Evolutionary conservation across 2,113 vertebrate genomes (phyloP).

Genomic region (Apodemus speciosus): DNA sequence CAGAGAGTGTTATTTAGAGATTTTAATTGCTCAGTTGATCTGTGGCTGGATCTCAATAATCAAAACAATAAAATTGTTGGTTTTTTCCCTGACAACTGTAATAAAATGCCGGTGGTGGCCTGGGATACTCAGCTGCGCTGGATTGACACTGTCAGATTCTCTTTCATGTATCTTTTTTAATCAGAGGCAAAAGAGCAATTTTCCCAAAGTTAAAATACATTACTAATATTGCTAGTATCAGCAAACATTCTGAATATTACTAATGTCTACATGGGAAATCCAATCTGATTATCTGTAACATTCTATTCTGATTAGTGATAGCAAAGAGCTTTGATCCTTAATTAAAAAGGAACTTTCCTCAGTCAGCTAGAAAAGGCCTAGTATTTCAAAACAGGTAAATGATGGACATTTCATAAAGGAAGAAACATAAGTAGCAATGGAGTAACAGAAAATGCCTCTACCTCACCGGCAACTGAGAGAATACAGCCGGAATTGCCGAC

Average conservation of each 20-base stretch:
- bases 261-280: conserved; percentile 65
- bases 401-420: conserved; percentile 39
- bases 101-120: conserved; percentile 86
- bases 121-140: conserved; percentile 77
- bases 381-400: neutral
- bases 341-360: conserved; percentile 33
- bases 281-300: neutral
- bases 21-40: conserved; percentile 96
- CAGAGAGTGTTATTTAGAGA: conserved; percentile 90
- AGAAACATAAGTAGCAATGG: neutral
- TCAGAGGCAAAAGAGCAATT: conserved; percentile 75
- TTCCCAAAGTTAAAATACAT: conserved; percentile 43
- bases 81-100: conserved; percentile 90
- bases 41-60: conserved; percentile 90
- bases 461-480: neutral
- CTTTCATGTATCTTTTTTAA: conserved; percentile 79
- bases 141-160: conserved; percentile 78
- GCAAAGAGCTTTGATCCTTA: neutral
- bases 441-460: neutral
- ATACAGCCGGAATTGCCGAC: neutral
- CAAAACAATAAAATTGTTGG: conserved; percentile 88
- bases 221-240: conserved; percentile 48
- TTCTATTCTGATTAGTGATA: neutral
- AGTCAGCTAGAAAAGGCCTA: conserved; percentile 41
- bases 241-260: conserved; percentile 59